Conservation (phyloP, 2,888 invertebrate genomes). For the Stenoptilia bipunctidactyla region DNA sequence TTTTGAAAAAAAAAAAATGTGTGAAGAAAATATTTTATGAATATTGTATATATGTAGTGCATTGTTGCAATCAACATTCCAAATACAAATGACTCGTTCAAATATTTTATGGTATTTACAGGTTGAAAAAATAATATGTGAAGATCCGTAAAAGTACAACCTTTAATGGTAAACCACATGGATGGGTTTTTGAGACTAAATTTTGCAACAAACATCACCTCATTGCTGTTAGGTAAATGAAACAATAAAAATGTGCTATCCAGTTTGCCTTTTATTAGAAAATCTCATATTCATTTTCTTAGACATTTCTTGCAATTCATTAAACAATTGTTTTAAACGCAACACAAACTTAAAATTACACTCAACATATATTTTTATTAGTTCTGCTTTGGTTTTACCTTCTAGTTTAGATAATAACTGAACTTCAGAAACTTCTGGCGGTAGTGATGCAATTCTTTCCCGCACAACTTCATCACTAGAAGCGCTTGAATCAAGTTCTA, state of each 20-base stretch:
- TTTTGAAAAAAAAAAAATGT: too few relatives aligned
- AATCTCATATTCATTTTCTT: constrained; percentile 3
- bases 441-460: constrained; percentile 93
- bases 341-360: background rate
- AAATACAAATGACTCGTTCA: too few relatives aligned
- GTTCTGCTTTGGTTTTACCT: constrained; percentile 61
- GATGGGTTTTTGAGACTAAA: too few relatives aligned
- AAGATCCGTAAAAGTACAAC: too few relatives aligned
- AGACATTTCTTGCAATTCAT: background rate
- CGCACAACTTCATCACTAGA: constrained; percentile 94
- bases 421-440: constrained; percentile 94
- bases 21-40: too few relatives aligned
- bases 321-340: background rate
- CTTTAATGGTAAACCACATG: too few relatives aligned
- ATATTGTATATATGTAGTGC: too few relatives aligned
- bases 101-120: too few relatives aligned
- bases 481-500: constrained; percentile 93
- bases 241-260: constrained; percentile 16
- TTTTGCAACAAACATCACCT: too few relatives aligned
- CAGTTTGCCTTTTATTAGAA: constrained; percentile 5
- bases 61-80: too few relatives aligned
- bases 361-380: constrained; percentile 4
- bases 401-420: constrained; percentile 87
- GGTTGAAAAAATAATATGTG: too few relatives aligned
- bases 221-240: constrained; percentile 20